These are phyloP conservation scores for Oreocharis arfaki DNA, from an alignment of 2,113 vertebrate genomes.

Conservation along the genomic window DNA sequence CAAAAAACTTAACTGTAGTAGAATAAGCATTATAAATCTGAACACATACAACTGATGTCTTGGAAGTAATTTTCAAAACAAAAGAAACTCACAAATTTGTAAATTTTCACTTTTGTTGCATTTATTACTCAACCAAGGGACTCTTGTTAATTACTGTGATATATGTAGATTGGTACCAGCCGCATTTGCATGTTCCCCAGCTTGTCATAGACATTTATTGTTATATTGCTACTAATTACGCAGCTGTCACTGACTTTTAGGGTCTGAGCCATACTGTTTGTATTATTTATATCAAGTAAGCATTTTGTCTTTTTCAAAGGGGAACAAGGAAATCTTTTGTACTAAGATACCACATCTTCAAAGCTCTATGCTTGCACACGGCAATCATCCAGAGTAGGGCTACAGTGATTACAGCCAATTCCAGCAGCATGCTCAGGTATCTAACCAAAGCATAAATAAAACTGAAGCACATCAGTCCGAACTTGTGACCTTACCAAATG, in stretches of 20 bases:
- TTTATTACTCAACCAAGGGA: neutral
- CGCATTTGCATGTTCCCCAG: neutral
- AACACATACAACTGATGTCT: neutral
- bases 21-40: neutral
- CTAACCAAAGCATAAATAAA: neutral
- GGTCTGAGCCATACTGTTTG: neutral
- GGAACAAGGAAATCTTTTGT: neutral
- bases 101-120: neutral
- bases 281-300: neutral
- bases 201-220: neutral
- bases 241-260: constrained; percentile 29
- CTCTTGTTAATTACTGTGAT: neutral
- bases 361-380: neutral
- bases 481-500: neutral
- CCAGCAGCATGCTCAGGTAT: neutral
- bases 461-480: neutral
- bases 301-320: neutral
- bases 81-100: neutral
- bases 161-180: neutral
- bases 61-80: neutral
- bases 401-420: neutral
- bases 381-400: neutral
- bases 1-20: neutral
- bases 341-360: neutral
- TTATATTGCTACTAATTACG: constrained; percentile 1